Percentiles rank a stretch among this genome's conserved stretches.
Evolutionary conservation across 2,113 vertebrate genomes (phyloP).

Genomic region (Myodes glareolus): DNA sequence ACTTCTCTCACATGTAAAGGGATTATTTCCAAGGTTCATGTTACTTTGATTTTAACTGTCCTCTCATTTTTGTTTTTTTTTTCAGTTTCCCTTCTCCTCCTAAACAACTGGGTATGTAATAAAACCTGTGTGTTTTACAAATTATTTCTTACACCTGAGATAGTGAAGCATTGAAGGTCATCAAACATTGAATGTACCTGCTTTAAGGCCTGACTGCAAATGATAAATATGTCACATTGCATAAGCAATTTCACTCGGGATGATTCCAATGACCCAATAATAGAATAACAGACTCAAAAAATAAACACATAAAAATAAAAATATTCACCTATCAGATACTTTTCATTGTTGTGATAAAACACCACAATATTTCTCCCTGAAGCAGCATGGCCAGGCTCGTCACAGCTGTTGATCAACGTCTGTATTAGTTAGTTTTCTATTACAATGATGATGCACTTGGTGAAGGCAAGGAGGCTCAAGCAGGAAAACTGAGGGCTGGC

Average conservation of each 20-base stretch:
- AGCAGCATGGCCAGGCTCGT: background rate
- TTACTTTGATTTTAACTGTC: slow-evolving; percentile 72
- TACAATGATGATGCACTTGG: background rate
- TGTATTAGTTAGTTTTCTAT: background rate
- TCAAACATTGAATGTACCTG: background rate
- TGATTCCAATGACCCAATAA: background rate
- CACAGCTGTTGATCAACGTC: background rate
- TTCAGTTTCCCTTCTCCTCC: slow-evolving; percentile 74
- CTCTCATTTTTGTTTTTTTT: slow-evolving; percentile 60
- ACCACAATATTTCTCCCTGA: background rate
- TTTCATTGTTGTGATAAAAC: background rate
- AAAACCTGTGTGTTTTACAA: slow-evolving; percentile 17
- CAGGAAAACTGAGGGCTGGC: background rate
- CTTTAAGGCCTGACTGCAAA: slow-evolving; percentile 10
- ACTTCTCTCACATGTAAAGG: slow-evolving; percentile 38
- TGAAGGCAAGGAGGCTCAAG: background rate
- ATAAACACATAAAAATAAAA: background rate
- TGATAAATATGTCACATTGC: background rate
- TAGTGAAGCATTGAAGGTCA: background rate
- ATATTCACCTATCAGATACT: background rate
- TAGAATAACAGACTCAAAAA: slow-evolving; percentile 15
- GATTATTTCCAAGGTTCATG: slow-evolving; percentile 14
- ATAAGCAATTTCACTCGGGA: background rate
- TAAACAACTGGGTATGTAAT: slow-evolving; percentile 83
- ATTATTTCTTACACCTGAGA: background rate